These are phyloP conservation scores for Podabrus alpinus DNA, from an alignment of 2,888 invertebrate species.

Conservation along the genomic window DNA sequence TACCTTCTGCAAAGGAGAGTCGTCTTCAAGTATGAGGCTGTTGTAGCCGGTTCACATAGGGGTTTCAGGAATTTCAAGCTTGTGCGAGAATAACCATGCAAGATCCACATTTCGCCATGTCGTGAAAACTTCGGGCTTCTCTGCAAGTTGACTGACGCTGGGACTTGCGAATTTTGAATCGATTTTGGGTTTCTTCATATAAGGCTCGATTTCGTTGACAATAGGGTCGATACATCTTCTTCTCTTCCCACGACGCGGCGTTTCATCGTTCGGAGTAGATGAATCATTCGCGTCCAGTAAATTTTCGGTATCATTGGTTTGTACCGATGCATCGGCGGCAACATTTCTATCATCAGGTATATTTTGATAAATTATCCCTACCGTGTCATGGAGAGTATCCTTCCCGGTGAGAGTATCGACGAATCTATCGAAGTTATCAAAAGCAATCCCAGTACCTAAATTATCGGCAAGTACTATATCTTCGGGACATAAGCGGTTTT, in stretches of 20 bases:
- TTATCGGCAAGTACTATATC: conserved; percentile 34
- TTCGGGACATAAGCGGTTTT: conserved; percentile 44
- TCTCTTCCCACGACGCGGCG: conserved; percentile 13
- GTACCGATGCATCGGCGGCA: too few species aligned
- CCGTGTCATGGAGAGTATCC: conserved; percentile 39
- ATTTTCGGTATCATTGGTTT: too few species aligned
- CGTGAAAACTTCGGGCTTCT: neutral
- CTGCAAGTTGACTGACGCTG: too few species aligned
- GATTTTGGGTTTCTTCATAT: too few species aligned
- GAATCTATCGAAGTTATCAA: conserved; percentile 39
- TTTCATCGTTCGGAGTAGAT: too few species aligned
- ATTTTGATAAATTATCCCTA: conserved; percentile 37
- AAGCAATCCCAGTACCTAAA: conserved; percentile 37
- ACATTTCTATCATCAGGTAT: too few species aligned
- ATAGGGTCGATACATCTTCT: conserved; percentile 25
- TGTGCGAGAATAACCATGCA: conserved; percentile 39
- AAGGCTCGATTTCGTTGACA: neutral
- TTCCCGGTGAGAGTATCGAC: conserved; percentile 37
- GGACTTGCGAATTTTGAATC: too few species aligned
- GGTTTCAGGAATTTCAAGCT: conserved; percentile 35
- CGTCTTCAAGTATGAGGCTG: conserved; percentile 32
- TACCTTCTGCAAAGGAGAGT: too few species aligned
- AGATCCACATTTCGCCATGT: neutral
- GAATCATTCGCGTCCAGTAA: too few species aligned
- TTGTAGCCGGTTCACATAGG: conserved; percentile 48